These are phyloP conservation scores for Syndactyla subalaris DNA, from an alignment of 2,797 vertebrate species.

Conservation along the genomic window DNA sequence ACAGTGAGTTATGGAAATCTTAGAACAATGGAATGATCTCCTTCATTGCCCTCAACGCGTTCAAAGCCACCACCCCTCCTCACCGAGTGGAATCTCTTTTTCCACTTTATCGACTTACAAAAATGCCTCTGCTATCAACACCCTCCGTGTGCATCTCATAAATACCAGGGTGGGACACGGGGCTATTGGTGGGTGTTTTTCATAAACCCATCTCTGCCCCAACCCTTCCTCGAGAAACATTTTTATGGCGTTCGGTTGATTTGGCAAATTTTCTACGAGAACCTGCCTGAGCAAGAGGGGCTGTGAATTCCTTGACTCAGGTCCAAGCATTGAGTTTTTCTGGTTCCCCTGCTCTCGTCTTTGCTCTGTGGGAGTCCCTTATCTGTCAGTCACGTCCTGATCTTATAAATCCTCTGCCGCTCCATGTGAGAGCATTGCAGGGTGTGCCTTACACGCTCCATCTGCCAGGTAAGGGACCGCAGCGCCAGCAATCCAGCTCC, in stretches of 20 bases:
- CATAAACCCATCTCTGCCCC: slow-evolving; percentile 8
- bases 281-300: slow-evolving; percentile 73
- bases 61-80: slow-evolving; percentile 50
- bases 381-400: slow-evolving; percentile 45
- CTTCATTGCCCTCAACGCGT: slow-evolving; percentile 25
- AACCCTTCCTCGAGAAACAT: not conserved
- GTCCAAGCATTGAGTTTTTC: slow-evolving; percentile 64
- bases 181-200: not conserved
- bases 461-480: slow-evolving; percentile 24
- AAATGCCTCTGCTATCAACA: slow-evolving; percentile 53
- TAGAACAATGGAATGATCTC: slow-evolving; percentile 72
- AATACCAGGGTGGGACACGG: slow-evolving; percentile 41
- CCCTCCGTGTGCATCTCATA: slow-evolving; percentile 38
- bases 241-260: slow-evolving; percentile 1
- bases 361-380: slow-evolving; percentile 59
- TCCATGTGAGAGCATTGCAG: not conserved
- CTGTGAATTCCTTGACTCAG: slow-evolving; percentile 76
- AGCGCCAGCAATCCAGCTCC: not conserved
- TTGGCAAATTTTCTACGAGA: slow-evolving; percentile 51
- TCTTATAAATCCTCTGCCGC: not conserved
- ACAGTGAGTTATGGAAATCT: slow-evolving; percentile 73
- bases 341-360: slow-evolving; percentile 10
- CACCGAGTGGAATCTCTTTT: slow-evolving; percentile 23
- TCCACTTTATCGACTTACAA: slow-evolving; percentile 46
- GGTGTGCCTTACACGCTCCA: slow-evolving; percentile 1